Evolutionary conservation across 2,888 invertebrate species (phyloP).

Genomic region (Dasysyrphus albostriatus): DNA sequence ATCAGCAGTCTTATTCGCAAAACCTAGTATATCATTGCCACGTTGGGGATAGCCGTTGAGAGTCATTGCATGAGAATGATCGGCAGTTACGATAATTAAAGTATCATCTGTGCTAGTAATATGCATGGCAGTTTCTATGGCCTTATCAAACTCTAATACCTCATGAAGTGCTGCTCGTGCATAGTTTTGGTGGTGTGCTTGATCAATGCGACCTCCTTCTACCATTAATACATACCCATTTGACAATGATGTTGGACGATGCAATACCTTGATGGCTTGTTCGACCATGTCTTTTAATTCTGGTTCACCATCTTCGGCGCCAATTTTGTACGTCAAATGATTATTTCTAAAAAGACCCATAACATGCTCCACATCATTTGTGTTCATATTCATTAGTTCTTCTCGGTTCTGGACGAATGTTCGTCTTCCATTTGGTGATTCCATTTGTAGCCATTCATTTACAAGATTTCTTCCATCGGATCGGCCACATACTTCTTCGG

Average conservation of each 20-base stretch:
- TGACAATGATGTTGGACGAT: slow-evolving; percentile 78
- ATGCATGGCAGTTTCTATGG: slow-evolving; percentile 85
- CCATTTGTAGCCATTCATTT: slow-evolving; percentile 85
- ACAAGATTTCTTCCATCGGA: slow-evolving; percentile 86
- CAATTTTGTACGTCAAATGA: slow-evolving; percentile 86
- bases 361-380: slow-evolving; percentile 83
- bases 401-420: slow-evolving; percentile 82
- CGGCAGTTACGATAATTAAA: slow-evolving; percentile 88
- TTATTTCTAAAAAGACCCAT: slow-evolving; percentile 86
- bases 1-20: slow-evolving; percentile 82
- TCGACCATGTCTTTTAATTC: slow-evolving; percentile 86
- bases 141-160: slow-evolving; percentile 87
- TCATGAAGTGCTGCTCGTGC: slow-evolving; percentile 87
- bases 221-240: slow-evolving; percentile 86
- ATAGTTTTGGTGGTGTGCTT: slow-evolving; percentile 87
- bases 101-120: slow-evolving; percentile 86
- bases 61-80: slow-evolving; percentile 87
- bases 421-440: slow-evolving; percentile 80
- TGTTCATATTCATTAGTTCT: slow-evolving; percentile 83
- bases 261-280: slow-evolving; percentile 85
- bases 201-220: slow-evolving; percentile 87
- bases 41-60: slow-evolving; percentile 87
- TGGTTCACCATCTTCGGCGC: slow-evolving; percentile 85
- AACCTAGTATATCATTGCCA: slow-evolving; percentile 86
- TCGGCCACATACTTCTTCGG: slow-evolving; percentile 83